Percentiles rank a stretch among this genome's conserved stretches.
These are phyloP conservation scores for Drosophila sp. DNA, from an alignment of 1,140 invertebrate species.

Conservation along the genomic window DNA sequence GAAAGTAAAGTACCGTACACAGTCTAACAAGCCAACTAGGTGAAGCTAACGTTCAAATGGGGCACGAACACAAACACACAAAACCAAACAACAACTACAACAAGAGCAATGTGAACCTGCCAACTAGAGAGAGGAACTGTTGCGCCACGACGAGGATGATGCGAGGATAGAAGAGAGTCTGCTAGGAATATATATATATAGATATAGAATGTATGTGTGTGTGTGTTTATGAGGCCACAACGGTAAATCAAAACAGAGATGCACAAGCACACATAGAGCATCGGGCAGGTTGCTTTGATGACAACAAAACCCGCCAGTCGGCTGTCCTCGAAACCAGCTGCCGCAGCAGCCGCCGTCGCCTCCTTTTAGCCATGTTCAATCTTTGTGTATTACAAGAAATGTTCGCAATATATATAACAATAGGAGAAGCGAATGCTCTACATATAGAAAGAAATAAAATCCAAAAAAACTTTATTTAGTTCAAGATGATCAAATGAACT, in stretches of 20 bases:
- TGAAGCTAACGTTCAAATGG: slow-evolving; percentile 70
- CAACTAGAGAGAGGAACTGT: slow-evolving; percentile 26
- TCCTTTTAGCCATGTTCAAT: slow-evolving; percentile 39
- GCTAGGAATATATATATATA: slow-evolving; percentile 27
- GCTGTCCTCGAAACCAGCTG: slow-evolving; percentile 26
- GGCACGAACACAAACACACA: slow-evolving; percentile 40
- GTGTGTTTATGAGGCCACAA: slow-evolving; percentile 63
- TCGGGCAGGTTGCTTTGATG: slow-evolving; percentile 47
- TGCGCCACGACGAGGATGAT: slow-evolving; percentile 35
- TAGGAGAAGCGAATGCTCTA: neutral
- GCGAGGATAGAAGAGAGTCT: slow-evolving; percentile 32
- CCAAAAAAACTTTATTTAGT: neutral
- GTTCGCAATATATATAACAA: neutral
- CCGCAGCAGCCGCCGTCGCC: slow-evolving; percentile 16
- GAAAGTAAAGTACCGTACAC: slow-evolving; percentile 65
- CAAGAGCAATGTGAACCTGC: slow-evolving; percentile 42
- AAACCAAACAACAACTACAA: slow-evolving; percentile 33
- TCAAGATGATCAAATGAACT: neutral
- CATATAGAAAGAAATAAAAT: neutral
- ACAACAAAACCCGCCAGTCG: slow-evolving; percentile 53
- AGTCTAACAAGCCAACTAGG: slow-evolving; percentile 76
- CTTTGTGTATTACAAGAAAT: slow-evolving; percentile 46
- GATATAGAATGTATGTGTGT: slow-evolving; percentile 16
- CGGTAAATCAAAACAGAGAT: slow-evolving; percentile 68
- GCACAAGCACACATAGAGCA: slow-evolving; percentile 28